Percentiles rank a stretch among this genome's conserved stretches.
Evolutionary conservation across 2,888 invertebrate genomes (phyloP).

Genomic region (Polymixis lichenea): DNA sequence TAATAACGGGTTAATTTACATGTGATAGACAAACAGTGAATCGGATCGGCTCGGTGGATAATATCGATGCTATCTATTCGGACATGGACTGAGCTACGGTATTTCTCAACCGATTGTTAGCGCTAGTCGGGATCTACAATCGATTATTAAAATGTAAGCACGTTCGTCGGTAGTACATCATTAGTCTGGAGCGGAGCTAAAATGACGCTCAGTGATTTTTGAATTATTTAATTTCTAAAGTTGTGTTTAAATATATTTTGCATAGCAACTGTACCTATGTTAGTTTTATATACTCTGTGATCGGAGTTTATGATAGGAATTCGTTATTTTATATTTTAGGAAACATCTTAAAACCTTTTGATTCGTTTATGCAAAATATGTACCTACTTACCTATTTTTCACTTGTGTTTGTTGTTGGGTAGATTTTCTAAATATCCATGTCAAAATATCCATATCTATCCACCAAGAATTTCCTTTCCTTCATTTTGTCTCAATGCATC

Average conservation of each 20-base stretch:
- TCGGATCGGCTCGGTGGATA: conserved; percentile 60
- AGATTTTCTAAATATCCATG: too few species aligned
- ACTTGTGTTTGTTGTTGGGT: background rate
- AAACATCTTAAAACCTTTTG: too few species aligned
- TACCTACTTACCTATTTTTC: too few species aligned
- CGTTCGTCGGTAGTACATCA: conserved; percentile 80
- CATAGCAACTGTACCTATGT: background rate
- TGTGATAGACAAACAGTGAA: conserved; percentile 59
- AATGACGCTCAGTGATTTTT: conserved; percentile 67
- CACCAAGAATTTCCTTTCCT: too few species aligned
- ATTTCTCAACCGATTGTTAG: conserved; percentile 80
- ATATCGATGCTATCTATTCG: conserved; percentile 72
- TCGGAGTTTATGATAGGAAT: background rate
- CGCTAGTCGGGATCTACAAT: conserved; percentile 76
- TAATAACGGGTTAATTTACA: conserved; percentile 49
- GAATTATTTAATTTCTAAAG: background rate
- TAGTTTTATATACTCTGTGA: background rate
- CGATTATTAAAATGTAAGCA: conserved; percentile 86
- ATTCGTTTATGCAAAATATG: background rate
- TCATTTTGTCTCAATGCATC: background rate
- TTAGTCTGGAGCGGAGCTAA: conserved; percentile 75
- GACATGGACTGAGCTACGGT: conserved; percentile 71
- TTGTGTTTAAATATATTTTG: background rate
- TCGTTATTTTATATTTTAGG: background rate
- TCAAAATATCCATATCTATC: background rate